Percentiles rank a stretch among this genome's conserved stretches.
phyloP scores from a whole-genome alignment of 2,888 invertebrate genomes.

The Escarpia spicata region DNA sequence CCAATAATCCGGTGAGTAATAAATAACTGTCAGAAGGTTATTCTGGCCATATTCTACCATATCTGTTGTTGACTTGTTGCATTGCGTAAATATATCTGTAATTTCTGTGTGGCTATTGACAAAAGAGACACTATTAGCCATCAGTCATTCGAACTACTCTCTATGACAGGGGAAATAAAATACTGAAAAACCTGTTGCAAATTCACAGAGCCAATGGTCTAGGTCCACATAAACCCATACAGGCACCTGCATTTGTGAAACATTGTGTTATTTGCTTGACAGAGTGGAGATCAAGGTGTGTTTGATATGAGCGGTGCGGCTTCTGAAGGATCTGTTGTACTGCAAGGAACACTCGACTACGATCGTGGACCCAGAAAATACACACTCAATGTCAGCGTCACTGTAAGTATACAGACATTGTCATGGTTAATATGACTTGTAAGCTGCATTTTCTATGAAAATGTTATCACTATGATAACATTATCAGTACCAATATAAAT shows the following conservation, averaged over 20 bases:
- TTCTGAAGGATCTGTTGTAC: conserved; percentile 33
- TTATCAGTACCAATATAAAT: too few species aligned
- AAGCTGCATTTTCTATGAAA: too few species aligned
- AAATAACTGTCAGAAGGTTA: too few species aligned
- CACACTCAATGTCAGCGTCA: conserved; percentile 35
- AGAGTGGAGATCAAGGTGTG: conserved; percentile 28
- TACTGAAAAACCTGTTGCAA: too few species aligned
- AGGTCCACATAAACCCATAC: too few species aligned
- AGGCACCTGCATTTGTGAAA: background rate
- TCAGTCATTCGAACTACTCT: background rate
- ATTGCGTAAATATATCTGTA: too few species aligned
- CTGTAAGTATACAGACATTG: conserved; percentile 27
- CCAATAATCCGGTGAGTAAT: too few species aligned
- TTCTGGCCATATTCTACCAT: too few species aligned
- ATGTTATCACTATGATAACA: background rate
- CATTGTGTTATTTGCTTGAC: background rate
- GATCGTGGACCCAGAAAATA: conserved; percentile 31
- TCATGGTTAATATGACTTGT: too few species aligned
- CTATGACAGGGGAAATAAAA: too few species aligned
- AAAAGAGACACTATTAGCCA: background rate
- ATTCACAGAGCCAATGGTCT: too few species aligned
- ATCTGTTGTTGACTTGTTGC: too few species aligned
- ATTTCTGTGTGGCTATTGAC: background rate
- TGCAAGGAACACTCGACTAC: conserved; percentile 33
- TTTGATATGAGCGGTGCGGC: conserved; percentile 34